Percentiles rank a stretch among this genome's conserved stretches.
Conservation (phyloP, 2,797 vertebrate species). For the Chaunax sp. region DNA sequence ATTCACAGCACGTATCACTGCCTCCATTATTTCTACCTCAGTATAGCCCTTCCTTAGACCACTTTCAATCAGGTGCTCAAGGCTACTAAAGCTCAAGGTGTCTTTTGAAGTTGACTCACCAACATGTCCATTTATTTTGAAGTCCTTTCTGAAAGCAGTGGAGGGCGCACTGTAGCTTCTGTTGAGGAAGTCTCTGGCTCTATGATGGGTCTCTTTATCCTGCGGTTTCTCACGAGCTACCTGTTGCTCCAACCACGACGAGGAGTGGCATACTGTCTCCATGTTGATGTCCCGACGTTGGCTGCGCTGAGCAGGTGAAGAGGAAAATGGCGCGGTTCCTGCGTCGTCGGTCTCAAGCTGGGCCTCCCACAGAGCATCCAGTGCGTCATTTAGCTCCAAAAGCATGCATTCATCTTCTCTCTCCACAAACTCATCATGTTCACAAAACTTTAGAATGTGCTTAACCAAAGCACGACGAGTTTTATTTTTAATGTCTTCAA, state of each 20-base stretch:
- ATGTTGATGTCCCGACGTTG: background rate
- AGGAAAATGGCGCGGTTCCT: too few species aligned
- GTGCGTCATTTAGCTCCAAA: background rate
- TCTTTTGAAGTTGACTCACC: background rate
- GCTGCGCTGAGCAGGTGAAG: too few species aligned
- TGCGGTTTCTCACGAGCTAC: too few species aligned
- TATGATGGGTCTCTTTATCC: background rate
- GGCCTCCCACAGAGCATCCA: too few species aligned
- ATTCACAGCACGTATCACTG: conserved; percentile 9
- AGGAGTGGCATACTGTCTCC: background rate
- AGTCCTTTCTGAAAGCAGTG: background rate
- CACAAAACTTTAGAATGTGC: background rate
- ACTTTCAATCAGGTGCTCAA: conserved; percentile 29
- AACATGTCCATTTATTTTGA: background rate
- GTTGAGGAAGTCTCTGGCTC: background rate
- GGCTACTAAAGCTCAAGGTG: background rate
- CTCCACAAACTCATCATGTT: background rate
- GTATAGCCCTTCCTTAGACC: conserved; percentile 15
- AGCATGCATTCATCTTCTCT: background rate
- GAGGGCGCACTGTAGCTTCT: background rate
- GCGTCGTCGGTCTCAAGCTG: too few species aligned
- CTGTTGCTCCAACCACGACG: background rate
- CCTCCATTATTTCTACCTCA: conserved; percentile 17
- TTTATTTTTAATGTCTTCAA: background rate
- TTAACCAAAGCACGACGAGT: background rate